Percentiles rank a stretch among this genome's conserved stretches.
Evolutionary conservation across 1,140 invertebrate species (phyloP).

Genomic region (Drosophila leontia): DNA sequence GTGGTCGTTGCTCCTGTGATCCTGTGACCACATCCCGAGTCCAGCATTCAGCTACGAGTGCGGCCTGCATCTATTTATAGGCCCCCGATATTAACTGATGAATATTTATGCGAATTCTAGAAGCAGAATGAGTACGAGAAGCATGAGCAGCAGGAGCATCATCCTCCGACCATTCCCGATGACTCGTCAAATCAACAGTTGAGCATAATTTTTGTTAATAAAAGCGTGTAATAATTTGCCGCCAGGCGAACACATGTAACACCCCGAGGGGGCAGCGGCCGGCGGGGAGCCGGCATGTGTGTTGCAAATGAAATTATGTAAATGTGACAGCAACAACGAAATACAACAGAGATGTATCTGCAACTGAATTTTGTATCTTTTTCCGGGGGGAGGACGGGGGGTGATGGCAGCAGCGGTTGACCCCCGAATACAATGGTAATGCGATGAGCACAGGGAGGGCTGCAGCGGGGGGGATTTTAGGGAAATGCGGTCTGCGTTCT

Average conservation of each 20-base stretch:
- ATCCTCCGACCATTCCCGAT: slow-evolving; percentile 38
- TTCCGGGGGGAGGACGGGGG: slow-evolving; percentile 9
- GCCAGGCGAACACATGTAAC: slow-evolving; percentile 13
- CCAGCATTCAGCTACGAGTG: slow-evolving; percentile 2
- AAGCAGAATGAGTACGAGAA: neutral
- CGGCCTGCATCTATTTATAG: slow-evolving; percentile 61
- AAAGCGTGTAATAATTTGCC: slow-evolving; percentile 75
- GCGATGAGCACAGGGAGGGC: neutral
- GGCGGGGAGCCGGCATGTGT: slow-evolving; percentile 31
- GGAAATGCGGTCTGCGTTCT: slow-evolving; percentile 36
- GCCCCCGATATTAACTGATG: slow-evolving; percentile 60
- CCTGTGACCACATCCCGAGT: slow-evolving; percentile 7
- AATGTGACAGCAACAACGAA: slow-evolving; percentile 65
- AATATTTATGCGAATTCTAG: slow-evolving; percentile 63
- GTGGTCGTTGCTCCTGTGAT: slow-evolving; percentile 27
- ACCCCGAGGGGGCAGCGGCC: neutral
- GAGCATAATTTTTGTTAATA: slow-evolving; percentile 71
- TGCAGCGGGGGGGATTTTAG: neutral
- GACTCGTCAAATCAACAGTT: slow-evolving; percentile 74
- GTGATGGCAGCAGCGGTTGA: slow-evolving; percentile 34
- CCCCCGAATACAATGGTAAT: slow-evolving; percentile 63
- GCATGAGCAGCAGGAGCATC: slow-evolving; percentile 4
- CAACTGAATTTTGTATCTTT: slow-evolving; percentile 46
- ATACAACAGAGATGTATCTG: slow-evolving; percentile 37
- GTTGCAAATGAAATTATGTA: slow-evolving; percentile 82